Conservation (phyloP, 2,797 vertebrate genomes). For the Anolis apletophallus region DNA sequence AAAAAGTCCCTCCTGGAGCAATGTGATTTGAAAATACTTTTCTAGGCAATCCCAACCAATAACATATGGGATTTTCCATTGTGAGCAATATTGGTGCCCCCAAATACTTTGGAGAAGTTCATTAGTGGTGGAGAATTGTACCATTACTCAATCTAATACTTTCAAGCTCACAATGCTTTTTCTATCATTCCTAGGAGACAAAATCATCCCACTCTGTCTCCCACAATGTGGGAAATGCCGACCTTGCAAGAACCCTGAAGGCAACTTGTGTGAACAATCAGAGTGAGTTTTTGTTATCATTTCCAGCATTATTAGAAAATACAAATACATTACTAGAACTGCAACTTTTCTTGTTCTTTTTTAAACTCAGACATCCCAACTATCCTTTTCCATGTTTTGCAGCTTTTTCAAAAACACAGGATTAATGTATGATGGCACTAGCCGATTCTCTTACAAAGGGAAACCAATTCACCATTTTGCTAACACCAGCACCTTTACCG, state of each 20-base stretch:
- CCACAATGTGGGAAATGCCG: conserved; percentile 77
- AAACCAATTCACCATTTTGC: conserved; percentile 76
- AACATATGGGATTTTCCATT: too few relatives aligned
- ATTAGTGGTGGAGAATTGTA: background rate
- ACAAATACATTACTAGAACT: background rate
- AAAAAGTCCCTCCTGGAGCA: too few relatives aligned
- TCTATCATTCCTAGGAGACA: conserved; percentile 73
- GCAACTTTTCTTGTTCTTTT: conserved; percentile 12
- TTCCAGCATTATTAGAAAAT: background rate
- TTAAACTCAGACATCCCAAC: background rate
- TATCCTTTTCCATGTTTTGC: conserved; percentile 47
- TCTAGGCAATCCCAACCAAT: too few relatives aligned
- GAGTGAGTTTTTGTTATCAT: conserved; percentile 66
- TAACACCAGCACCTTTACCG: conserved; percentile 77
- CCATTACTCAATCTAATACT: background rate
- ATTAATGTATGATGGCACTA: conserved; percentile 74
- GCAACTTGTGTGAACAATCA: conserved; percentile 66
- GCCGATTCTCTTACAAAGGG: conserved; percentile 81
- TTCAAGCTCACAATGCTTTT: background rate
- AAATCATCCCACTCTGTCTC: conserved; percentile 78
- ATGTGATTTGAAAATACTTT: too few relatives aligned
- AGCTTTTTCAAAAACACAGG: background rate
- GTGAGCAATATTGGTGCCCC: too few relatives aligned
- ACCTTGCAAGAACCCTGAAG: conserved; percentile 61
- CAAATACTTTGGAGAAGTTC: too few relatives aligned